Conservation (phyloP, 2,113 vertebrate species). For the Zosterops borbonicus region DNA sequence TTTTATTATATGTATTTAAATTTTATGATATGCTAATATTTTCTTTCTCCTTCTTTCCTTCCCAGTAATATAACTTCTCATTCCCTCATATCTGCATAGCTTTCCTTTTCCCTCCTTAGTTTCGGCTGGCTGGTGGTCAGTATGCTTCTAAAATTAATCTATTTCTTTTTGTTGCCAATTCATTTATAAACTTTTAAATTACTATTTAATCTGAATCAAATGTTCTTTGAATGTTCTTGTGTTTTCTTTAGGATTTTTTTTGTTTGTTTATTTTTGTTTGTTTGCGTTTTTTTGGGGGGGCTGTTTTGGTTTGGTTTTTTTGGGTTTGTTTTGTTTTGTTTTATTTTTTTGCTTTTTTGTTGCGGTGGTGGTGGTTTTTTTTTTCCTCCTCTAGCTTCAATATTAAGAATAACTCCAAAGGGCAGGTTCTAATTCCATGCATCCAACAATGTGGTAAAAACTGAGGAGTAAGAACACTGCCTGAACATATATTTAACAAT, state of each 20-base stretch:
- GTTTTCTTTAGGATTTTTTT: background rate
- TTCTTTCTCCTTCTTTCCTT: background rate
- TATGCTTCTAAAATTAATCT: background rate
- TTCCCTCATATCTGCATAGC: background rate
- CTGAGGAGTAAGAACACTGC: background rate
- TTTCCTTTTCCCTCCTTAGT: background rate
- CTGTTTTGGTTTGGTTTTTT: too few species aligned
- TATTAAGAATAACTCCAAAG: background rate
- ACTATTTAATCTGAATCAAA: background rate
- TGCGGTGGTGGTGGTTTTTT: too few species aligned
- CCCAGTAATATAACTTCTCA: background rate
- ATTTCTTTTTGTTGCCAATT: background rate
- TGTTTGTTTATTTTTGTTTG: too few species aligned
- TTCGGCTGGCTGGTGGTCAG: background rate
- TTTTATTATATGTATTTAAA: background rate
- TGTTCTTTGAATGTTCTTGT: background rate
- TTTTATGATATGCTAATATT: background rate
- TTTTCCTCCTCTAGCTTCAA: background rate
- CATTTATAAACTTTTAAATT: background rate
- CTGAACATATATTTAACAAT: background rate
- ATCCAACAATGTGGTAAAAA: background rate
- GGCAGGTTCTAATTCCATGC: background rate
- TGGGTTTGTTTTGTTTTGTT: background rate
- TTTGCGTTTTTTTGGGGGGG: background rate
- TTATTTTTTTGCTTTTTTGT: too few species aligned